phyloP scores from a whole-genome alignment of 2,113 vertebrate species.

The Anguilla rostrata region DNA sequence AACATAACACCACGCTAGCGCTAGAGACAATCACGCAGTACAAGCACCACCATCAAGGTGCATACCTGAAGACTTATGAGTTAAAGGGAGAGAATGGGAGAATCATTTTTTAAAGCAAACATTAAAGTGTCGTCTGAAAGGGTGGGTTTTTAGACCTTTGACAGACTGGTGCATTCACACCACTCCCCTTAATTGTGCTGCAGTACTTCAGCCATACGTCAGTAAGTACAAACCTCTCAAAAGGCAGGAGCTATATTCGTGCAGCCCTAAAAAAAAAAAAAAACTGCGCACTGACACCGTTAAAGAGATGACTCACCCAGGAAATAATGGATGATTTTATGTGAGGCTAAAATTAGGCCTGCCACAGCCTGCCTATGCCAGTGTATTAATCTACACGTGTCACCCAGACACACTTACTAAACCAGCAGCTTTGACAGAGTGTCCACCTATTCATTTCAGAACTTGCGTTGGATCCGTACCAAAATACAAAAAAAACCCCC shows the following conservation, averaged over 20 bases:
- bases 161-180: not conserved
- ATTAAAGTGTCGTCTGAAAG: too few species aligned
- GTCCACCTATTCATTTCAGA: not conserved
- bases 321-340: constrained; percentile 27
- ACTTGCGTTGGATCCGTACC: not conserved
- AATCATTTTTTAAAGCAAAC: too few species aligned
- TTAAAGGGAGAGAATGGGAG: too few species aligned
- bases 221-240: constrained; percentile 6
- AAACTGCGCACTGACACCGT: constrained; percentile 35
- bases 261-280: constrained; percentile 35
- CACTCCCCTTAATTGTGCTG: constrained; percentile 28
- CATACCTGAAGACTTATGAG: too few species aligned
- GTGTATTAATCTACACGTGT: constrained; percentile 17
- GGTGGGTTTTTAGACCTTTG: too few species aligned
- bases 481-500: not conserved
- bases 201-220: constrained; percentile 17
- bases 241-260: constrained; percentile 32
- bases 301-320: constrained; percentile 43
- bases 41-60: too few species aligned
- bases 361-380: constrained; percentile 16
- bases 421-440: constrained; percentile 5
- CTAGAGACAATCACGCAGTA: too few species aligned
- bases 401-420: constrained; percentile 1
- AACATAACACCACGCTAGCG: too few species aligned
- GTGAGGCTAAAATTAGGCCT: constrained; percentile 28